phyloP scores from a whole-genome alignment of 2,113 vertebrate species.

The Gambusia holbrooki region DNA sequence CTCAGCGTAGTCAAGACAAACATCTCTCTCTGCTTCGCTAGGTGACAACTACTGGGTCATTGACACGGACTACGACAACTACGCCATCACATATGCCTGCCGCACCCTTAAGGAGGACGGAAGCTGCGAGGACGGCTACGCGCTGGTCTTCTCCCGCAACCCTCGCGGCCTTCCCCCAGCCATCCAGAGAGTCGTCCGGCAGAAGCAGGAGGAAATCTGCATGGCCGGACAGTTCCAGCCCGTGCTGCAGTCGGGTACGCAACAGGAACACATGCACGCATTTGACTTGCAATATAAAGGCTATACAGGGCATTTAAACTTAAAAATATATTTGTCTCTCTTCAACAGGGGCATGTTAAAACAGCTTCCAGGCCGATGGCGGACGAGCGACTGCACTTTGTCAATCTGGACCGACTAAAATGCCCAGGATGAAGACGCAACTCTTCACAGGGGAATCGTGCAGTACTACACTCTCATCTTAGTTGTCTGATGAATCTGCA shows the following conservation, averaged over 20 bases:
- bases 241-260: slow-evolving; percentile 83
- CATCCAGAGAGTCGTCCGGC: slow-evolving; percentile 86
- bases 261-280: too few relatives aligned
- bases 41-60: slow-evolving; percentile 96
- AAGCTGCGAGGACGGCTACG: slow-evolving; percentile 88
- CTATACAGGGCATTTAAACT: not conserved
- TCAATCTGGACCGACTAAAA: slow-evolving; percentile 4
- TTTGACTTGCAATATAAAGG: too few relatives aligned
- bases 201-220: slow-evolving; percentile 92
- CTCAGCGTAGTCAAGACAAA: not conserved
- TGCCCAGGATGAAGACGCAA: not conserved
- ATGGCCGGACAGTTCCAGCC: slow-evolving; percentile 89
- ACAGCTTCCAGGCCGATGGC: not conserved
- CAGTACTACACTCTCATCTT: too few relatives aligned
- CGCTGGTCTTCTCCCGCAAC: slow-evolving; percentile 90
- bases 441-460: too few relatives aligned
- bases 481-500: too few relatives aligned
- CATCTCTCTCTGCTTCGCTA: not conserved
- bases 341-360: slow-evolving; percentile 72
- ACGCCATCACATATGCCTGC: slow-evolving; percentile 92
- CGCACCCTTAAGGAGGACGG: slow-evolving; percentile 87
- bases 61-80: slow-evolving; percentile 93
- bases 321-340: not conserved
- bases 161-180: slow-evolving; percentile 86
- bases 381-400: not conserved